Base-by-base conservation (phyloP, 1,140 invertebrate genomes). In the Prorops nasuta region DNA sequence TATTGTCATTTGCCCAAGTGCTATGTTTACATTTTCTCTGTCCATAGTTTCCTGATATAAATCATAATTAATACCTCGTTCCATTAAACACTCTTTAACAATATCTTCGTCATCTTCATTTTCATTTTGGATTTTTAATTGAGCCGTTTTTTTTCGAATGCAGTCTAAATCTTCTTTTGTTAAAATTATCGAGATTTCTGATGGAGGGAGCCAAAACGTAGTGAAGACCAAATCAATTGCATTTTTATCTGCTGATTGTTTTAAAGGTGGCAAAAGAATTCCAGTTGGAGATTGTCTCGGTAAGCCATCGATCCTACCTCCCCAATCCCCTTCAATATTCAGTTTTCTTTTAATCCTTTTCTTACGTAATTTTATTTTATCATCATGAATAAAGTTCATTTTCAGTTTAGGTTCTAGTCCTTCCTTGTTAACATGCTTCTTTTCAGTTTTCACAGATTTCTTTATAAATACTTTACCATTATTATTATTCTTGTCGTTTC, bases 1-100 rank as follows among this genome's bases (percentile, higher is more conserved):
- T 35, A 83, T 63, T 2, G 79, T 83, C 78, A 83, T 78, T 66
- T 82, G 78, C 3, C 81, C 80, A 3, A 82, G 50, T 21, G 70
- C 65, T 16, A 81, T 63, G 49, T 73, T 72, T 0, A 57, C 39
- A 42, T 81, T 73, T 57, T 80, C 70, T 38, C 74, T 70, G 32
- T 78, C 74, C 31, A 63, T 72, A 1, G 58, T 53, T 57, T 78
- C 74, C 35, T 73, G 58, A 36, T 72, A 64, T 10, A 63, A 39
- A 37, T 67, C 63, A 37, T 74, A 72, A 62, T 76, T 62, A 20
- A 76, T 43, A 10, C 69, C 74, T 24, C 78, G 66, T 46, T 75
- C 70, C 3, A 63, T 50, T 44, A 80, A 63, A 60, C 81, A 83
- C 46, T 72, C 72, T 34, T 51, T 62, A 21, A 69, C 56, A 31